These are phyloP conservation scores for Mormyrops boulengeri DNA, from an alignment of 2,797 vertebrate species.

Conservation along the genomic window DNA sequence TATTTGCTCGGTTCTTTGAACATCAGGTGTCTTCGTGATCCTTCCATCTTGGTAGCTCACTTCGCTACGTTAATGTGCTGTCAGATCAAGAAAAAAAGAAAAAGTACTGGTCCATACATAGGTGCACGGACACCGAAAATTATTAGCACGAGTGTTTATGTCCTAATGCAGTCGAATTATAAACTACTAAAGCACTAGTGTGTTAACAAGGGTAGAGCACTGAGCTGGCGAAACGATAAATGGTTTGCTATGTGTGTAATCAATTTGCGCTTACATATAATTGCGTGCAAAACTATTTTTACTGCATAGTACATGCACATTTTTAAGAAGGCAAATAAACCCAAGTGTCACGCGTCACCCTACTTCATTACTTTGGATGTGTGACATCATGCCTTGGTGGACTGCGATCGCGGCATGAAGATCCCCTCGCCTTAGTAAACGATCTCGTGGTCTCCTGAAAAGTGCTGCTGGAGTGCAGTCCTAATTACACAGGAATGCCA, in stretches of 20 bases:
- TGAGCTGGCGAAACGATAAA: neutral
- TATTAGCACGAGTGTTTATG: neutral
- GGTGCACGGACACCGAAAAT: neutral
- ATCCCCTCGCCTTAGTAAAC: constrained; percentile 45
- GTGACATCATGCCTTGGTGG: constrained; percentile 50
- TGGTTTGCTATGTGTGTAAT: neutral
- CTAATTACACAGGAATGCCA: constrained; percentile 64
- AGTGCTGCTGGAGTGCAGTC: constrained; percentile 55
- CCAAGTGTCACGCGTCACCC: constrained; percentile 54
- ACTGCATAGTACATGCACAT: neutral
- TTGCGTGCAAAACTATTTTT: neutral
- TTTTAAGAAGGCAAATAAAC: neutral
- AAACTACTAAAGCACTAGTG: neutral
- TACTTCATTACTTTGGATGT: constrained; percentile 51
- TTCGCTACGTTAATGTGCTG: neutral
- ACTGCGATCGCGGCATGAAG: constrained; percentile 40
- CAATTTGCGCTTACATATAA: neutral
- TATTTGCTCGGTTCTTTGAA: neutral
- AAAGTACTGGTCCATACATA: neutral
- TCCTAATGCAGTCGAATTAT: neutral
- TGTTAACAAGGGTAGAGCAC: neutral
- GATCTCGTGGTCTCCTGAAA: constrained; percentile 55
- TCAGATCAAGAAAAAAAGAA: neutral
- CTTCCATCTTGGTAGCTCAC: neutral
- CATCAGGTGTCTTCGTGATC: neutral